Percentiles rank a stretch among this genome's conserved stretches.
These are phyloP conservation scores for Cheiracanthium punctorium DNA, from an alignment of 2,888 invertebrate genomes.

Conservation along the genomic window DNA sequence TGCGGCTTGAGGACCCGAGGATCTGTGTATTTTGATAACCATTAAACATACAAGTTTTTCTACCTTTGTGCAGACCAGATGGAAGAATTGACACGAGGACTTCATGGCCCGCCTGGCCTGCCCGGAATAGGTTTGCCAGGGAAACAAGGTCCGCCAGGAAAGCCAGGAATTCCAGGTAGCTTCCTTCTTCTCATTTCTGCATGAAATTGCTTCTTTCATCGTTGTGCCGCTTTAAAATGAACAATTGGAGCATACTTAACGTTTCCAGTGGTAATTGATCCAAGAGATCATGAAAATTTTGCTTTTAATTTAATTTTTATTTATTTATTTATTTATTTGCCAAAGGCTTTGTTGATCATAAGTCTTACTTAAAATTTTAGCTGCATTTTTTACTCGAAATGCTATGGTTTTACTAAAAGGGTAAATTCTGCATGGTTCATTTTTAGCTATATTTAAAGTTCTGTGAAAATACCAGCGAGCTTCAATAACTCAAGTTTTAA, in stretches of 20 bases:
- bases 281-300: no score
- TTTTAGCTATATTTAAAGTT: no score
- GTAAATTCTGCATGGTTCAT: no score
- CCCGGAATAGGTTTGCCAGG: slow-evolving; percentile 83
- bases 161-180: slow-evolving; percentile 70
- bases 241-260: neutral
- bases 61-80: slow-evolving; percentile 82
- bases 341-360: no score
- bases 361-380: no score
- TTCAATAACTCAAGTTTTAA: no score
- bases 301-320: no score
- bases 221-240: neutral
- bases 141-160: slow-evolving; percentile 82
- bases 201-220: slow-evolving; percentile 68
- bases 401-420: no score
- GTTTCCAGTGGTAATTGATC: no score
- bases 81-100: slow-evolving; percentile 81
- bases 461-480: no score
- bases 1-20: slow-evolving; percentile 21
- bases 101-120: slow-evolving; percentile 82
- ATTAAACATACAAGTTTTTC: slow-evolving; percentile 15
- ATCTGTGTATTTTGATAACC: neutral
- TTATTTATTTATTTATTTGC: no score
- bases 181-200: slow-evolving; percentile 71
- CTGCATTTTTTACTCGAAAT: no score